Evolutionary conservation across 1,140 invertebrate species (phyloP), one percentile per base, ranked within the genome.

Genomic region (Cotesia glomerata): DNA sequence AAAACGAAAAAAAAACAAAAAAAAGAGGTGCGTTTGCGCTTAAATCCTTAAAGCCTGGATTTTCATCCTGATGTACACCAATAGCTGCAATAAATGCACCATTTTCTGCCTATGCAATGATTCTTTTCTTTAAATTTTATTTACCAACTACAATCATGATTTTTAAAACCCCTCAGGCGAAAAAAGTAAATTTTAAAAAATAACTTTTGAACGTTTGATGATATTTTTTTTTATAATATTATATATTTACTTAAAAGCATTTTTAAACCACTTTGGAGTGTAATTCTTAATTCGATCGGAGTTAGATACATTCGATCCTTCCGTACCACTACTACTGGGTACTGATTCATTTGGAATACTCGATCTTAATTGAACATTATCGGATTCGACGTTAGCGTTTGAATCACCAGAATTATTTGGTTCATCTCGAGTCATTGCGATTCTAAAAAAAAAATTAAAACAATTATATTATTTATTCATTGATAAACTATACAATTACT

Each of bases 251-350:
- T 80, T 81, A 64, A 79, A 78, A 51, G 71, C 65, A 67, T 79
- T 77, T 77, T 86, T 87, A 64, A 88, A 87, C 87, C 86, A 89
- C 73, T 88, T 88, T 13, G 86, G 86, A 58, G 82, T 77, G 76
- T 85, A 54, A 75, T 79, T 68, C 74, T 62, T 32, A 14, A 39
- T 35, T 68, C 71, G 68, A 69, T 26, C 68, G 54, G 58, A 4
- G 49, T 70, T 68, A 26, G 51, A 67, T 14, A 3, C 49, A 51
- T 13, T 39, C 13, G 49, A 11, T 14, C 45, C 13, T 67, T 52
- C 70, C 51, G n/a, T 34, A 64, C 35, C 74, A 66, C 72, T 65
- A 68, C 76, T 76, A n/a, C 76, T 73, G 72, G 76, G 61, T 54
- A 59, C 56, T 18, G 63, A 34, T 14, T 73, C 63, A 51, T n/a